Evolutionary conservation across 2,888 invertebrate species (phyloP), one percentile per base, ranked within the genome.

Genomic region (Rhimphoctona megacephalus): DNA sequence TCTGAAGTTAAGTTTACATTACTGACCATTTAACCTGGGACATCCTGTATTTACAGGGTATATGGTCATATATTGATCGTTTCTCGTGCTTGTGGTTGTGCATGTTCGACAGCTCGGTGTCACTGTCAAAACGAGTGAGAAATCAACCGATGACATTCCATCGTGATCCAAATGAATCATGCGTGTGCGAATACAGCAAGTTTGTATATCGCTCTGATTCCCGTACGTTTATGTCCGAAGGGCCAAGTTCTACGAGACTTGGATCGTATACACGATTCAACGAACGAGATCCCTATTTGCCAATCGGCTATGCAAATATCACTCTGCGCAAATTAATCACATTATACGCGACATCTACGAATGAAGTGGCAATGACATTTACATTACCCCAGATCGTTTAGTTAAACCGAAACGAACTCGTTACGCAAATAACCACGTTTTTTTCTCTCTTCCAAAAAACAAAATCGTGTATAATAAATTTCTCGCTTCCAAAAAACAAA

Each of bases 11-110:
- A 30, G 30, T 61, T 61, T 19, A 3, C 19, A 43, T 49, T 25
- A 25, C 30, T 19, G 14, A 46, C 39, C 43, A 33, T 39, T 49
- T 14, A 19, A 19, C 25, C 54, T 54, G 30, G 5, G n/a, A 43
- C 30, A 30, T 61, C 14, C 61, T 67, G 22, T 61, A 61, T 66
- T 46, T 46, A 46, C n/a, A 61, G 72, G 74, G 85, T 79, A 84
- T 79, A 81, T 88, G 88, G 87, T 88, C 89, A 78, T n/a, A n/a
- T n/a, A n/a, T 85, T 81, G 83, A 87, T 83, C 81, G 78, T 64
- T 49, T 69, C 46, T 61, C 74, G 77, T 54, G 66, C 43, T 67
- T 54, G 70, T 77, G 72, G 73, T 54, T 64, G 77, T 30, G 66
- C 81, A 72, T 69, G 73, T 74, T 66, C 64, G 72, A 85, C 80